Evolutionary conservation across 2,797 vertebrate species (phyloP), one percentile per base, ranked within the genome.

Genomic region (Pangasius larnaudii): DNA sequence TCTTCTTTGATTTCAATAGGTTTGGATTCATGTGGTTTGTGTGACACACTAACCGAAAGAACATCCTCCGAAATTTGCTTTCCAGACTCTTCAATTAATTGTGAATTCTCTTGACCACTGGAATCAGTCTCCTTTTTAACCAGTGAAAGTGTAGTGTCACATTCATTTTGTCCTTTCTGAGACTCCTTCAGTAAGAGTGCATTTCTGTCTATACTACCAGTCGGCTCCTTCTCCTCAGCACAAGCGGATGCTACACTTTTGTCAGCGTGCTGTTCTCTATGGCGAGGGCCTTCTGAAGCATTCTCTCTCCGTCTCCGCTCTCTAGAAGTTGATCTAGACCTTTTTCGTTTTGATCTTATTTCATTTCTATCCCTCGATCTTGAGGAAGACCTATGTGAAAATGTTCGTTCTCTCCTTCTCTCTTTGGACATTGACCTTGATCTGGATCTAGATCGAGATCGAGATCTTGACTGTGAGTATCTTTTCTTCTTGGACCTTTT

Each of bases 341-440:
- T 93, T 87, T 89, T 86, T 90, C 91, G 95, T 83, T 94, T 96
- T 56, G 91, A 90, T 33, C 51, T 89, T 2, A 90, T 90, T 39
- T 93, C 92, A 39, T 63, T 89, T 49, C 89, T 90, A 86, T 93
- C 91, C 90, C 89, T 94, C 49, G 92, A 90, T 46, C 89, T 71
- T 14, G 91, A 18, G 9, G 87, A 79, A 63, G 88, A 72, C 11
- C 88, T 90, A 56, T 85, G 93, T 1, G 91, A 93, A 2, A 88
- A 90, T 1, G 93, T 92, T n/a, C 90, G 92, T 87, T 95, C 93
- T 93, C 94, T 95, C 87, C 93, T 96, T 80, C 94, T 95, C 85
- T 99, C 98, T 11, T 92, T 94, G 49, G 97, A 97, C 84, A 93
- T 94, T 5, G 96, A 97, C 84, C 93, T 94, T 2, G 96, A 97